phyloP scores from a whole-genome alignment of 2,113 vertebrate species.

The Gasterosteus aculeatus region DNA sequence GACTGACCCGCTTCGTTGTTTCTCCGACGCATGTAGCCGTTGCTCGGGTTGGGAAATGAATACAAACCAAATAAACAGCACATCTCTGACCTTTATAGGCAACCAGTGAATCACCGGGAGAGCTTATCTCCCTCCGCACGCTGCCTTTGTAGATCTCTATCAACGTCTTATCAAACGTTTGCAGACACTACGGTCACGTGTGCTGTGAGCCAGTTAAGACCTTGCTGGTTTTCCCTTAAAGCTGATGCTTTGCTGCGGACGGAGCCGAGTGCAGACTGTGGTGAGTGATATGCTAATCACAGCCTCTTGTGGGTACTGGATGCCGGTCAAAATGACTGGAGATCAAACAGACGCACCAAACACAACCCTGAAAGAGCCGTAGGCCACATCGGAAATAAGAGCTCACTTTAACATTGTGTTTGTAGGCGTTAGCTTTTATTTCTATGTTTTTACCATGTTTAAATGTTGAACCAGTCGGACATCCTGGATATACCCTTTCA shows the following conservation, averaged over 20 bases:
- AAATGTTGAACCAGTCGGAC: neutral
- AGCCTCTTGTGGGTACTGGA: slow-evolving; percentile 38
- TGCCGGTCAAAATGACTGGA: slow-evolving; percentile 46
- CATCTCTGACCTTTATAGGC: slow-evolving; percentile 20
- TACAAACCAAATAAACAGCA: neutral
- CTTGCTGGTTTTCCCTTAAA: slow-evolving; percentile 43
- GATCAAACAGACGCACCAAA: slow-evolving; percentile 55
- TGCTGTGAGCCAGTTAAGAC: slow-evolving; percentile 44
- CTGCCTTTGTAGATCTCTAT: slow-evolving; percentile 54
- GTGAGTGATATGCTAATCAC: slow-evolving; percentile 63
- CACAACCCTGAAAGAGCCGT: slow-evolving; percentile 10
- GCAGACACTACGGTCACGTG: slow-evolving; percentile 48
- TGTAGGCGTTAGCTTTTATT: neutral
- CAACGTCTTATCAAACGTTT: slow-evolving; percentile 57
- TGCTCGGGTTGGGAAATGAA: neutral
- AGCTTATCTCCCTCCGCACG: slow-evolving; percentile 49
- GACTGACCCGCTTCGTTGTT: neutral
- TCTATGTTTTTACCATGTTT: neutral
- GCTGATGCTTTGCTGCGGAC: slow-evolving; percentile 39
- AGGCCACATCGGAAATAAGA: neutral
- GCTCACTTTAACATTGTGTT: neutral
- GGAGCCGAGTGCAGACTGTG: slow-evolving; percentile 41
- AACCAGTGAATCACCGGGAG: slow-evolving; percentile 15
- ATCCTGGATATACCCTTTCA: neutral
- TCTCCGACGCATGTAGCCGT: neutral